These are phyloP conservation scores for Drosophila putrida DNA, from an alignment of 2,888 invertebrate species.

Conservation along the genomic window DNA sequence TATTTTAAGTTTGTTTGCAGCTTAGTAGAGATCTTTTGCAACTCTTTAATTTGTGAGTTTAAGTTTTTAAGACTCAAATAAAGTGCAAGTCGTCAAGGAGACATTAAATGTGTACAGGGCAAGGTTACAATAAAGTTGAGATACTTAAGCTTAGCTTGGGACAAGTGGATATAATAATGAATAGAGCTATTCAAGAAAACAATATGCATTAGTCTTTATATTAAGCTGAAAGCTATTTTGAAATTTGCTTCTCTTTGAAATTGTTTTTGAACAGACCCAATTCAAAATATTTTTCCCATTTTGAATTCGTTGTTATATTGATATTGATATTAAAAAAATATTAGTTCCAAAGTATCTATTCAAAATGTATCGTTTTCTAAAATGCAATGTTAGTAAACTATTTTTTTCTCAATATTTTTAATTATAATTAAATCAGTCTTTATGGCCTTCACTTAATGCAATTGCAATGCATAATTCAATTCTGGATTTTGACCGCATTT, in stretches of 20 bases:
- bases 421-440: neutral
- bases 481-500: constrained; percentile 24
- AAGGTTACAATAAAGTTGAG: constrained; percentile 3
- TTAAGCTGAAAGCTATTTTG: neutral
- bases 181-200: neutral
- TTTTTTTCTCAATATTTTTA: neutral
- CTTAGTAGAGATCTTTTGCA: neutral
- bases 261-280: neutral
- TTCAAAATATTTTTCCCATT: neutral
- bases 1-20: constrained; percentile 3
- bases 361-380: too few relatives aligned
- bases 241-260: neutral
- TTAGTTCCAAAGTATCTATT: neutral
- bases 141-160: neutral
- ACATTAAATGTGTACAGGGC: constrained; percentile 1
- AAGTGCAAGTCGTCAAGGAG: constrained; percentile 1
- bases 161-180: neutral
- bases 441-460: constrained; percentile 28
- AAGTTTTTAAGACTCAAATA: neutral
- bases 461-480: constrained; percentile 4
- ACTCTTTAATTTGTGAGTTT: neutral
- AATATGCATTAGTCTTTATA: neutral
- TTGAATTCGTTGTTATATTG: neutral
- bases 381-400: neutral
- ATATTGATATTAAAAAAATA: neutral